phyloP scores from a whole-genome alignment of 2,797 vertebrate species.

The Parauchenoglanis punctatus region DNA sequence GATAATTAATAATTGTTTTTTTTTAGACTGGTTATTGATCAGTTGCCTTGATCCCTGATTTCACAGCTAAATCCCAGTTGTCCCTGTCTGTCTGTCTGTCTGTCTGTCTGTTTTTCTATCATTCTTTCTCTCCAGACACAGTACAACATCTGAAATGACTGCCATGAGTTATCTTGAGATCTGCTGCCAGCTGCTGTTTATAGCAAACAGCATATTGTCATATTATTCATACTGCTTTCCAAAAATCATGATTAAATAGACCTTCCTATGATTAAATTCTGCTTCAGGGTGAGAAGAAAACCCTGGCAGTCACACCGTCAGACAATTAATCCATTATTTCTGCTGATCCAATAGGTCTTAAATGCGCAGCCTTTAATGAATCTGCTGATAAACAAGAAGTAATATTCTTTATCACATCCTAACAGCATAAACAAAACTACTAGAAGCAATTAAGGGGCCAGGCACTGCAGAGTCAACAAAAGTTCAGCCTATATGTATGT shows the following conservation, averaged over 20 bases:
- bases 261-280: neutral
- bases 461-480: neutral
- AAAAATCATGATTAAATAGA: constrained; percentile 8
- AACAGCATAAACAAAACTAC: neutral
- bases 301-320: neutral
- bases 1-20: neutral
- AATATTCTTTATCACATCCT: neutral
- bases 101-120: neutral
- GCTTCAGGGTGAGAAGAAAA: neutral
- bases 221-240: neutral
- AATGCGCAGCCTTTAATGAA: neutral
- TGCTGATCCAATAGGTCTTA: neutral
- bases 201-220: neutral
- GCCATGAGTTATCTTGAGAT: neutral
- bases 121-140: neutral
- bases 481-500: neutral
- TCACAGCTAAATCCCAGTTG: neutral
- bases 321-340: constrained; percentile 13
- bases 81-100: neutral
- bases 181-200: constrained; percentile 12
- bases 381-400: neutral
- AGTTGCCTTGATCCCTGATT: neutral
- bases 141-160: neutral
- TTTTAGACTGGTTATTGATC: neutral
- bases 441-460: neutral